Base-by-base conservation (phyloP, 2,888 invertebrate species). In the Watsonalla cultraria region DNA sequence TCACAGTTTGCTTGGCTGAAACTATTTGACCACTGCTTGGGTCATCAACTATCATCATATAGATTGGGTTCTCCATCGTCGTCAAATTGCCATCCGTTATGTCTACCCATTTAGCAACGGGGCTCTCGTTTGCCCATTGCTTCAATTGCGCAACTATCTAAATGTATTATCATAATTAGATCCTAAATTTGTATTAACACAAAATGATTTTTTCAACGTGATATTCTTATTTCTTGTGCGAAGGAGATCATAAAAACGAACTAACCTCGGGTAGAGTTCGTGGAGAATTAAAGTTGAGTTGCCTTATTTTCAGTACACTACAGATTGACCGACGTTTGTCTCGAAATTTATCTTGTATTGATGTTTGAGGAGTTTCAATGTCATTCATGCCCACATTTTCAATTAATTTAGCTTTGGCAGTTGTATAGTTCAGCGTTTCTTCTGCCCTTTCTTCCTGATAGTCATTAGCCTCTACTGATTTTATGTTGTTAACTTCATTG, bases 11-110 rank as follows among this genome's bases (percentile, higher is more conserved):
- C 62, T 90, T 90, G 37, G 89, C 86, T 47, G 84, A 75, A 51
- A 81, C 57, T 34, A 82, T 81, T 73, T 90, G 90, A 2, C 90
- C 89, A 55, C 82, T 86, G 45, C 86, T 89, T 0, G 84, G 89
- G 54, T 90, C 90, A 56, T 90, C 90, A 5, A 90, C 78, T 51
- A 82, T 79, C 78, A 90, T 82, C 86, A 90, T 81, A 55, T 88
- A 78, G 58, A 90, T 88, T 15, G 89, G 86, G 66, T 90, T 88
- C 63, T 90, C 87, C 89, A 90, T 88, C 2, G 76, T 68, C 6
- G 90, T 90, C 9, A 73, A 78, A 61, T 89, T 90, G 15, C 86
- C 85, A 45, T 74, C 61, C 0, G 88, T 90, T 51, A 90, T 84
- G 55, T 90, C 90, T 13, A 81, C 59, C 78, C 77, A 80, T 69